phyloP scores from a whole-genome alignment of 2,113 vertebrate species.

The Xiphophorus maculatus region DNA sequence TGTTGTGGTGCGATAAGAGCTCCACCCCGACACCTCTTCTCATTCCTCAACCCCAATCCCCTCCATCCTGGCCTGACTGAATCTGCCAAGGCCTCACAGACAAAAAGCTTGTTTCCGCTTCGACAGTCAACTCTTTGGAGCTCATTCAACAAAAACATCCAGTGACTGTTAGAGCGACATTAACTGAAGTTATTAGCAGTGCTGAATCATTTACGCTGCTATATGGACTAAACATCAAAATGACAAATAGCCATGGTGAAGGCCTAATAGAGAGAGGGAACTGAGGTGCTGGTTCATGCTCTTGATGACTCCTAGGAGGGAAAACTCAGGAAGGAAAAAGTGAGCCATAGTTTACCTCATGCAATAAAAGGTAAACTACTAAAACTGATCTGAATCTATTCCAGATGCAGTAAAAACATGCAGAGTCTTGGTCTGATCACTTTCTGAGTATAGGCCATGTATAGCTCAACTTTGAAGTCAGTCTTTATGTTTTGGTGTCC shows the following conservation, averaged over 20 bases:
- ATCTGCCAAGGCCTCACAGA: slow-evolving; percentile 49
- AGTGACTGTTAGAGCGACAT: slow-evolving; percentile 50
- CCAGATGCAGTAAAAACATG: not conserved
- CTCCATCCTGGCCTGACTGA: slow-evolving; percentile 41
- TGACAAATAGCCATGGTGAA: slow-evolving; percentile 43
- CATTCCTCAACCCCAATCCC: slow-evolving; percentile 33
- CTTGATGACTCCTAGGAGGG: slow-evolving; percentile 26
- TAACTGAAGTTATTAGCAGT: slow-evolving; percentile 54
- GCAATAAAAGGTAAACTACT: not conserved
- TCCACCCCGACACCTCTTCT: slow-evolving; percentile 39
- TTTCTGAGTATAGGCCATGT: not conserved
- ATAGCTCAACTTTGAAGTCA: not conserved
- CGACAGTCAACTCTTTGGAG: slow-evolving; percentile 64
- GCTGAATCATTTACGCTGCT: slow-evolving; percentile 59
- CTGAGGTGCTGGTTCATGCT: slow-evolving; percentile 11
- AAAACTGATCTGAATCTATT: not conserved
- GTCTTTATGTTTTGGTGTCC: not conserved
- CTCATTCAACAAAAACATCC: slow-evolving; percentile 63
- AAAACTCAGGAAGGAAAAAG: slow-evolving; percentile 12
- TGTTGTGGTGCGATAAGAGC: slow-evolving; percentile 69
- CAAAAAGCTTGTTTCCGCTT: slow-evolving; percentile 53
- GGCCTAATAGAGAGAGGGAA: slow-evolving; percentile 48
- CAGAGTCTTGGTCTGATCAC: not conserved
- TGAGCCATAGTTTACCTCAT: slow-evolving; percentile 14
- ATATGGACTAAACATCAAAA: slow-evolving; percentile 55